These are phyloP conservation scores for Vireo griseus DNA, from an alignment of 2,797 vertebrate genomes.

Conservation along the genomic window DNA sequence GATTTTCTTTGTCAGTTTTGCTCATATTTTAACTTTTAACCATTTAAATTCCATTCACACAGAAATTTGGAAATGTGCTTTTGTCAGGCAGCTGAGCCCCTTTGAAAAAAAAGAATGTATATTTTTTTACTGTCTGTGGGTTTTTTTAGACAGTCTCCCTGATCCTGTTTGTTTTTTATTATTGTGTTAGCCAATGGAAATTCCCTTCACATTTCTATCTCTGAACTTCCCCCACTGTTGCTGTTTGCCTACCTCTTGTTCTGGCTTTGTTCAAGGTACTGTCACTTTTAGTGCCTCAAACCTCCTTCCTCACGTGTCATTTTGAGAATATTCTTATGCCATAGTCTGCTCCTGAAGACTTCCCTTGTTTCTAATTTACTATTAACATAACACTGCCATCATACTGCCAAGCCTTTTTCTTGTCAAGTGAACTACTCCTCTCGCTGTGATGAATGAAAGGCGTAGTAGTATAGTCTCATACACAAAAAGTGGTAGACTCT, in stretches of 20 bases:
- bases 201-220: neutral
- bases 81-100: neutral
- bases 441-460: slow-evolving; percentile 3
- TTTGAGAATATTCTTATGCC: neutral
- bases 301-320: neutral
- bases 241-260: neutral
- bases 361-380: neutral
- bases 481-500: neutral
- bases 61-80: neutral
- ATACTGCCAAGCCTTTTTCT: neutral
- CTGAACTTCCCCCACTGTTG: neutral
- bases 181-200: neutral
- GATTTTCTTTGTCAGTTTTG: neutral
- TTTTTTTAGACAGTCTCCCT: neutral
- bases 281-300: neutral
- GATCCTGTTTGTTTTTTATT: neutral
- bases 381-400: neutral
- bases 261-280: neutral
- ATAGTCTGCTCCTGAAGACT: neutral
- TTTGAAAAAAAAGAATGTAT: neutral
- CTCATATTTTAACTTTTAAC: neutral
- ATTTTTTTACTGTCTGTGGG: neutral
- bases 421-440: neutral
- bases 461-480: neutral
- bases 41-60: neutral